These are phyloP conservation scores for Montipora cactus DNA, from an alignment of 64 coral and sea anemone genomes.

Conservation along the genomic window DNA sequence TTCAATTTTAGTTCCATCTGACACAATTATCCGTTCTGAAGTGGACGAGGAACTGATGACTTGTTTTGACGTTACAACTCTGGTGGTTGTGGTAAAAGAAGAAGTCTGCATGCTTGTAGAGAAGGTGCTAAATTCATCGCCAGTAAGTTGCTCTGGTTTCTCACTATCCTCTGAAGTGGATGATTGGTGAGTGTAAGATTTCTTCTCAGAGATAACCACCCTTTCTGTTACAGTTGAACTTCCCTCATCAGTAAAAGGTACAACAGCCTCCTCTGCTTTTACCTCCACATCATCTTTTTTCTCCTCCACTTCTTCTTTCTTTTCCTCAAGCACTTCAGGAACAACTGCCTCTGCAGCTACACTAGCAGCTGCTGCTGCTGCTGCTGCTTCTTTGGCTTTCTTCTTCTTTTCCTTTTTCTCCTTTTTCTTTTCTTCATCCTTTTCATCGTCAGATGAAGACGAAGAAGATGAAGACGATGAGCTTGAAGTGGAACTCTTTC, in stretches of 20 bases:
- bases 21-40: conserved; percentile 73
- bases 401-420: conserved; percentile 69
- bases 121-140: conserved; percentile 23
- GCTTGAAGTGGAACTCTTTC: conserved; percentile 70
- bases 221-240: conserved; percentile 64
- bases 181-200: conserved; percentile 66
- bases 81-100: conserved; percentile 77
- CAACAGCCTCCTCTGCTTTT: conserved; percentile 39
- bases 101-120: conserved; percentile 43
- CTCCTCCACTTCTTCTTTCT: conserved; percentile 57
- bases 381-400: conserved; percentile 40
- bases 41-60: conserved; percentile 79
- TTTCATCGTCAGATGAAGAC: conserved; percentile 79
- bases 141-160: conserved; percentile 52
- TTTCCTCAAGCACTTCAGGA: conserved; percentile 51
- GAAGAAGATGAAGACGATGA: conserved; percentile 68
- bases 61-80: conserved; percentile 78
- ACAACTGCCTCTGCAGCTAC: conserved; percentile 23
- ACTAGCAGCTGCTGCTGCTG: conserved; percentile 10
- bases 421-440: conserved; percentile 73
- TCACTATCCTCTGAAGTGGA: conserved; percentile 69
- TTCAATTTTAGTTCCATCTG: conserved; percentile 72
- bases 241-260: neutral
- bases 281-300: conserved; percentile 45
- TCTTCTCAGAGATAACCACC: conserved; percentile 46